Evolutionary conservation across 2,113 vertebrate species (phyloP).

Genomic region (Gorilla gorilla): DNA sequence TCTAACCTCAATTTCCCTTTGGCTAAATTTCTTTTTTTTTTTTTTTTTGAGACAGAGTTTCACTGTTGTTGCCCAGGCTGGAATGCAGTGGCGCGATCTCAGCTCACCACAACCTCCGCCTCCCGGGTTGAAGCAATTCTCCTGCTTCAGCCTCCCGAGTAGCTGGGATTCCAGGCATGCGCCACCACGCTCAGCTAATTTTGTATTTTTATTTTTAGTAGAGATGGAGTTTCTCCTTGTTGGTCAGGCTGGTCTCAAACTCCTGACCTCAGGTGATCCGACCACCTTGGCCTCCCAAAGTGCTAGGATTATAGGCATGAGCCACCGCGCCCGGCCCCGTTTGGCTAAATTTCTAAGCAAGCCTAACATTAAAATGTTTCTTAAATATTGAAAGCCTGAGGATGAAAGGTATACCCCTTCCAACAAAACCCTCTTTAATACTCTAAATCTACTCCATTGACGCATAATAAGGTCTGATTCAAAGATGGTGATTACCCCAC

Average conservation of each 20-base stretch:
- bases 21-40: not conserved
- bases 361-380: not conserved
- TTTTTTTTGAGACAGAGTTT: not conserved
- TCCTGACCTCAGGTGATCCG: not conserved
- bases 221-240: not conserved
- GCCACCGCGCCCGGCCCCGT: not conserved
- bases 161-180: not conserved
- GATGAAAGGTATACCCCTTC: not conserved
- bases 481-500: slow-evolving; percentile 10
- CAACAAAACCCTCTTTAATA: slow-evolving; percentile 5
- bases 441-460: not conserved
- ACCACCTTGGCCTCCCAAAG: not conserved
- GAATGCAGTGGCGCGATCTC: no score
- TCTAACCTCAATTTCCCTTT: slow-evolving; percentile 39
- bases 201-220: not conserved
- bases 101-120: not conserved
- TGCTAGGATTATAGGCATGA: not conserved
- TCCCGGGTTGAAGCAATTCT: not conserved
- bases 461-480: slow-evolving; percentile 10
- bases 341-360: slow-evolving; percentile 43
- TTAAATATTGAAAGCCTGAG: slow-evolving; percentile 54
- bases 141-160: not conserved
- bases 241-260: not conserved
- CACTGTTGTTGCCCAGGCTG: not conserved
- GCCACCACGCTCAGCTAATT: not conserved